A percentile compares a stretch with the other conserved stretches of the same genome.
Evolutionary conservation across 1,140 invertebrate genomes (phyloP).

Genomic region (Nasonia giraulti): DNA sequence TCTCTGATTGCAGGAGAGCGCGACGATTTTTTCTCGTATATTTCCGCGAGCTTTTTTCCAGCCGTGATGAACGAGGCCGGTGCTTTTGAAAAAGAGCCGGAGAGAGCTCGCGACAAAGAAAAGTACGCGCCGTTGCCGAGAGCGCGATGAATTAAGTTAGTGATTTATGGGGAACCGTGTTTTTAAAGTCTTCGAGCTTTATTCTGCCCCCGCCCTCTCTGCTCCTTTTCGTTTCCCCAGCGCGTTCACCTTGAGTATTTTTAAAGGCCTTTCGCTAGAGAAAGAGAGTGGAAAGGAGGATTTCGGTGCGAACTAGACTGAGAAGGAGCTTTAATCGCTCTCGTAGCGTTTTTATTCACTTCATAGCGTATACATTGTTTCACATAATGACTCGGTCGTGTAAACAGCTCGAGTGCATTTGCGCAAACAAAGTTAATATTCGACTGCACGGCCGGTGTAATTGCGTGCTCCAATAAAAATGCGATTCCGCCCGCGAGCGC

Average conservation of each 20-base stretch:
- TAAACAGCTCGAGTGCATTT: too few species aligned
- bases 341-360: background rate
- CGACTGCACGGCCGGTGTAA: background rate
- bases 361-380: too few species aligned
- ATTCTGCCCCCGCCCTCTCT: background rate
- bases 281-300: background rate
- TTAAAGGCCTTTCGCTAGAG: background rate
- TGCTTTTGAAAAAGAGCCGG: background rate
- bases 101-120: background rate
- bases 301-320: background rate
- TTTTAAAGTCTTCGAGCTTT: slow-evolving; percentile 4
- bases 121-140: background rate
- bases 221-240: background rate
- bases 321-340: too few species aligned
- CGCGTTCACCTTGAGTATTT: background rate
- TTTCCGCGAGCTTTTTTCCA: background rate
- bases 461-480: background rate
- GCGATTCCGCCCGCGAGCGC: background rate
- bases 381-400: too few species aligned
- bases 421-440: too few species aligned
- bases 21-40: background rate
- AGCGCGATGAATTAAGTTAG: slow-evolving; percentile 1
- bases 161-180: background rate
- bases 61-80: background rate
- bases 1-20: background rate